Conservation (phyloP, 2,888 invertebrate species). For the Hymenopus coronatus region DNA sequence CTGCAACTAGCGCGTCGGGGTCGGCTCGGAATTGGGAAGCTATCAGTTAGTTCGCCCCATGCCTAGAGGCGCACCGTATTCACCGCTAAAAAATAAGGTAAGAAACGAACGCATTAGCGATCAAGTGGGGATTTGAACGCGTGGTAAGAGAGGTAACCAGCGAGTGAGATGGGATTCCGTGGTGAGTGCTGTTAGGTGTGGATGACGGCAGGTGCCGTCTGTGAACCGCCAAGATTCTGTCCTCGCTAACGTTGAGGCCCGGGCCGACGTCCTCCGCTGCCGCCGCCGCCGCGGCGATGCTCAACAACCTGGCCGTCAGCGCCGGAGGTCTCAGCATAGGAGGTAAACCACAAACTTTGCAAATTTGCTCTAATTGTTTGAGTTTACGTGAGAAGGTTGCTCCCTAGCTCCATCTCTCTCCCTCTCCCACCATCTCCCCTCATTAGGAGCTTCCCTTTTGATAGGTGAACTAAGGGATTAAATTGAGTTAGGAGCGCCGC, state of each 20-base stretch:
- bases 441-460: conserved; percentile 34
- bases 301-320: conserved; percentile 42
- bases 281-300: conserved; percentile 37
- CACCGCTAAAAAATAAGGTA: background rate
- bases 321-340: conserved; percentile 39
- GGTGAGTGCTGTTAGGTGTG: background rate
- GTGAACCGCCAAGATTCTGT: conserved; percentile 35
- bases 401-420: conserved; percentile 9
- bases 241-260: conserved; percentile 36
- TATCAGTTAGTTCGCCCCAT: background rate
- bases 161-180: background rate
- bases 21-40: conserved; percentile 7
- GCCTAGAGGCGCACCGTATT: background rate
- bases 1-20: background rate
- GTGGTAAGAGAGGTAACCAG: background rate
- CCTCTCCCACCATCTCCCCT: conserved; percentile 24
- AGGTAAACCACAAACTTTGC: conserved; percentile 37
- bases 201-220: background rate
- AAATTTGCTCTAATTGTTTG: conserved; percentile 33
- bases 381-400: conserved; percentile 23
- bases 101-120: background rate
- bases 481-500: conserved; percentile 36
- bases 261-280: conserved; percentile 31
- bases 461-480: conserved; percentile 36
- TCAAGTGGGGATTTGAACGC: background rate